Evolutionary conservation across 37 sponge, comb jelly and placozoan species (phyloP), one percentile per base, ranked within the genome.

Genomic region (Cladorhizidae sp.): DNA sequence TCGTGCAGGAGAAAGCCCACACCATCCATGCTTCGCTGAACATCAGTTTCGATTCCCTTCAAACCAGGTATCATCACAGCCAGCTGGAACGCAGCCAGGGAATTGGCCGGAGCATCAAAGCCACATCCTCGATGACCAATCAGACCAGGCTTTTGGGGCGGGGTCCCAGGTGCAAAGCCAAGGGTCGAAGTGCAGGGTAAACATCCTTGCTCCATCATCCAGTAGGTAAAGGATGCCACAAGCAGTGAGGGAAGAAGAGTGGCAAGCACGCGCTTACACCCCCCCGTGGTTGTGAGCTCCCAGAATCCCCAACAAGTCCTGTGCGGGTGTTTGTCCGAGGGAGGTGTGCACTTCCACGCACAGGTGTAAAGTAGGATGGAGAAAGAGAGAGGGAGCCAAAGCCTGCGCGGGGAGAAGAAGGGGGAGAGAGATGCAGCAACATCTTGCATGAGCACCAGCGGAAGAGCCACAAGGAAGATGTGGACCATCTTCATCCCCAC

Each of bases 41-140:
- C 70, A 28, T 89, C 89, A 25, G 89, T 78, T 52, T 89, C 89
- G 15, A 89, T 54, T 1, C 67, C 81, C 0, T 36, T 29, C 40
- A 89, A 67, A 14, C 33, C 41, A 40, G 70, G 74, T 29, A 69
- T 25, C 36, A 37, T 23, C 15, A 28, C 20, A 29, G 80, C 73
- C 18, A 50, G 25, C 2, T 45, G 59, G 64, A 83, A 89, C 17
- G 89, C 83, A 12, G 56, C 38, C 2, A 83, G 1, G 1, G 84
- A 73, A 29, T 89, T 89, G 69, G 83, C 89, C 5, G 89, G 89
- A 36, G 40, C 25, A 29, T 25, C 40, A 36, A 57, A 36, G 2
- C 57, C 38, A 64, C 89, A 89, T 1, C 89, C 89, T 26, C 89
- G 69, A 55, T 89, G 89, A 28, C 84, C 89, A 22, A 81, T 72